phyloP scores from a whole-genome alignment of 2,888 invertebrate species.

The Pristionchus exspectatus region DNA sequence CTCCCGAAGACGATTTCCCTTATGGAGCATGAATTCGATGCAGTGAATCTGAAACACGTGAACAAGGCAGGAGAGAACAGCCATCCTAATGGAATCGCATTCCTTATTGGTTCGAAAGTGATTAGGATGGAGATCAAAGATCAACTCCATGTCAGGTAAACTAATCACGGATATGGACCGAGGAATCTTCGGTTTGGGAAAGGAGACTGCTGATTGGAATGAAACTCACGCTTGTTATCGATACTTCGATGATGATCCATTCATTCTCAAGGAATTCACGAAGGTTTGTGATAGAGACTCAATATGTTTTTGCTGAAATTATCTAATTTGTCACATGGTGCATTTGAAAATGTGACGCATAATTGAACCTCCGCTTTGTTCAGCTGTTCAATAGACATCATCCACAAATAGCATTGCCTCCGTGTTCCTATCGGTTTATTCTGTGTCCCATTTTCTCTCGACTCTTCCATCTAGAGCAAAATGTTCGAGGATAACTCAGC shows the following conservation, averaged over 20 bases:
- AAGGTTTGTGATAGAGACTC: not conserved
- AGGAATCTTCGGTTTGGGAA: slow-evolving; percentile 28
- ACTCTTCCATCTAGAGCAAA: not conserved
- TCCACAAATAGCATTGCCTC: not conserved
- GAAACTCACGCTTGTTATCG: not conserved
- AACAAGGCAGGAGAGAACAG: slow-evolving; percentile 53
- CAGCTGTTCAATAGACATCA: slow-evolving; percentile 11
- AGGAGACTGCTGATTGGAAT: slow-evolving; percentile 25
- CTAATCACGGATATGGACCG: not conserved
- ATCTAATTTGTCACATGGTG: not conserved
- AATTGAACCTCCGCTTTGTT: not conserved
- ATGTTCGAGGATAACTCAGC: not conserved
- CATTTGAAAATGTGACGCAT: not conserved
- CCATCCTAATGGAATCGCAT: slow-evolving; percentile 49
- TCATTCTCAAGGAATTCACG: slow-evolving; percentile 39
- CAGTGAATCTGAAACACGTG: slow-evolving; percentile 32
- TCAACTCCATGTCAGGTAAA: not conserved
- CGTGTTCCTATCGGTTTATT: not conserved
- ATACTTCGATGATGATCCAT: slow-evolving; percentile 42
- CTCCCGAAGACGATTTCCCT: slow-evolving; percentile 51
- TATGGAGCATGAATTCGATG: slow-evolving; percentile 50
- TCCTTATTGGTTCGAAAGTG: not conserved
- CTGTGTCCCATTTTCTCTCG: not conserved
- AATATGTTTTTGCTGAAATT: not conserved
- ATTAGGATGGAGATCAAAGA: not conserved